Conservation (phyloP, 2,888 invertebrate genomes). For the Laspeyria flexula region DNA sequence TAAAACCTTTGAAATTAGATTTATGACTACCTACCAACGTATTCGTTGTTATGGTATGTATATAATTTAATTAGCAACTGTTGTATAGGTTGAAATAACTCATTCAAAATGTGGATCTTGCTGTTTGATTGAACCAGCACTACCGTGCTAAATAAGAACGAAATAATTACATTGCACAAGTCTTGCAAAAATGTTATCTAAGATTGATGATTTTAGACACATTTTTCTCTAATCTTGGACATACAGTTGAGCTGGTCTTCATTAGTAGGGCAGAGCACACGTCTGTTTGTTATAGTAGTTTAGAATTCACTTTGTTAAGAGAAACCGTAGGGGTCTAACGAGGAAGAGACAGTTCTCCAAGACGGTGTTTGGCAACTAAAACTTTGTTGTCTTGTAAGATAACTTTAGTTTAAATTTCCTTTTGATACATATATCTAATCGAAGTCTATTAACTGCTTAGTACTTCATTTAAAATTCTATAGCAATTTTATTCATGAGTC, state of each 20-base stretch:
- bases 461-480: too few relatives aligned
- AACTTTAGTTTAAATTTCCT: not conserved
- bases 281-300: conserved; percentile 42
- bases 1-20: conserved; percentile 57
- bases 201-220: too few relatives aligned
- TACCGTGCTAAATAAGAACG: too few relatives aligned
- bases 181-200: too few relatives aligned
- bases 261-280: too few relatives aligned
- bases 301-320: conserved; percentile 48
- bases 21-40: conserved; percentile 33
- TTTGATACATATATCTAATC: not conserved
- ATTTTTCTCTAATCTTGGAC: too few relatives aligned
- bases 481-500: too few relatives aligned
- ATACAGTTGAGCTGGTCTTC: too few relatives aligned
- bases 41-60: conserved; percentile 33
- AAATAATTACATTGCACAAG: too few relatives aligned
- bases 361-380: conserved; percentile 12
- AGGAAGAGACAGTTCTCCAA: conserved; percentile 14
- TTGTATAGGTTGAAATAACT: conserved; percentile 45
- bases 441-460: too few relatives aligned
- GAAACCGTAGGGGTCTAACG: conserved; percentile 20
- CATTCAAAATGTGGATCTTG: conserved; percentile 37
- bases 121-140: conserved; percentile 39
- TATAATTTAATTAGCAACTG: conserved; percentile 56
- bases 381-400: conserved; percentile 5